Percentiles rank a stretch among this genome's conserved stretches.
phyloP scores from a whole-genome alignment of 2,888 invertebrate species.

The Melipona bicolor region DNA sequence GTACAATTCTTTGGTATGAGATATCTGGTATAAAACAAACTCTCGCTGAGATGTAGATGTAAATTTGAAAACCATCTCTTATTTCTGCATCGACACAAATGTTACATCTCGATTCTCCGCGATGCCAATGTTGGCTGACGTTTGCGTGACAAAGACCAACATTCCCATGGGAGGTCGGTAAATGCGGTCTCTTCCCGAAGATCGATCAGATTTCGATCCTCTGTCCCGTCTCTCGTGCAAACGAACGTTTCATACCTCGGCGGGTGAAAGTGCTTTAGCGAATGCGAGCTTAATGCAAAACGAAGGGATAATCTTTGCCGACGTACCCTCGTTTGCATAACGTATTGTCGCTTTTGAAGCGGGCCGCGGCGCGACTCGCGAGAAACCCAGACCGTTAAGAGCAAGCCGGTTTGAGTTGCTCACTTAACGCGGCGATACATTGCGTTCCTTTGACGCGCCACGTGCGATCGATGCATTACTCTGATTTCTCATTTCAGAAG shows the following conservation, averaged over 20 bases:
- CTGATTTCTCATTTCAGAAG: neutral
- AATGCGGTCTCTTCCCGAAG: neutral
- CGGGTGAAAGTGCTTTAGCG: constrained; percentile 57
- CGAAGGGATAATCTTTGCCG: constrained; percentile 58
- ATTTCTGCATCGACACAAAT: no score
- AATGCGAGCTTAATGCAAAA: constrained; percentile 65
- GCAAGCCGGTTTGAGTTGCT: constrained; percentile 6
- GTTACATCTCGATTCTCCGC: no score
- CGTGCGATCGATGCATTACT: constrained; percentile 35
- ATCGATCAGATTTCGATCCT: neutral
- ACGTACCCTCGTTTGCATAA: constrained; percentile 66
- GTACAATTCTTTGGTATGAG: no score
- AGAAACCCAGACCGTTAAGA: constrained; percentile 23
- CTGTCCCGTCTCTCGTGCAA: neutral
- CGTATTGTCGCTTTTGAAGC: constrained; percentile 64
- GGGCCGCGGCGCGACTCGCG: constrained; percentile 39
- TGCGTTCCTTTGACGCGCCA: neutral
- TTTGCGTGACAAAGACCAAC: neutral
- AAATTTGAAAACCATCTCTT: no score
- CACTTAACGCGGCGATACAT: constrained; percentile 18
- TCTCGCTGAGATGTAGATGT: no score
- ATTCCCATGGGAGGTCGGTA: neutral
- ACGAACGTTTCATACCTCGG: constrained; percentile 33
- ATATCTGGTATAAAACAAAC: no score
- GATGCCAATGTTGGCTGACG: no score